Conservation (phyloP, 2,797 vertebrate genomes). For the Characodon lateralis region DNA sequence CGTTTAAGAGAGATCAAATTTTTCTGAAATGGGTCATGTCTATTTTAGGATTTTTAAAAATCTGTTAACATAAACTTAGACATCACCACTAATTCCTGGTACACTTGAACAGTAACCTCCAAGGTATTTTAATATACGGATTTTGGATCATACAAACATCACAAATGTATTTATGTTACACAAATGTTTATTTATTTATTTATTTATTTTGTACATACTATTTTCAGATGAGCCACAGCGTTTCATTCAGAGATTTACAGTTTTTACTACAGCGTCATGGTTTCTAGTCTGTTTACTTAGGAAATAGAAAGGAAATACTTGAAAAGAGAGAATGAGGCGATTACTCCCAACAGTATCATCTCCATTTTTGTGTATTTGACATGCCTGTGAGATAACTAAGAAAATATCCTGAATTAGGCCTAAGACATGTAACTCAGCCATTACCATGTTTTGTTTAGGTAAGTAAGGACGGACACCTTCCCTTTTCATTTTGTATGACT, state of each 20-base stretch:
- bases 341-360: background rate
- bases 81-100: background rate
- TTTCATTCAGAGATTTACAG: background rate
- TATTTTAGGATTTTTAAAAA: background rate
- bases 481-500: background rate
- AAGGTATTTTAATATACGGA: background rate
- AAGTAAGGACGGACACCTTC: too few species aligned
- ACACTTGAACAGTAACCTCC: background rate
- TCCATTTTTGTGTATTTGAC: background rate
- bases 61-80: background rate
- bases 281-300: background rate
- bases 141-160: background rate
- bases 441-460: background rate
- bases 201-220: background rate
- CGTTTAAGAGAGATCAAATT: constrained; percentile 1
- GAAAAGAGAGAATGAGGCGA: background rate
- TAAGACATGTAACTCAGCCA: background rate
- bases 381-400: background rate
- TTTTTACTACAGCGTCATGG: background rate
- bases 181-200: too few species aligned
- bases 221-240: background rate
- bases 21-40: background rate
- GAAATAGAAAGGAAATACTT: background rate
- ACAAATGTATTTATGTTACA: too few species aligned
- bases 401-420: background rate